A percentile compares a stretch with the other conserved stretches of the same genome.
phyloP scores from a whole-genome alignment of 2,888 invertebrate species.

The Aleiodes alternator region DNA sequence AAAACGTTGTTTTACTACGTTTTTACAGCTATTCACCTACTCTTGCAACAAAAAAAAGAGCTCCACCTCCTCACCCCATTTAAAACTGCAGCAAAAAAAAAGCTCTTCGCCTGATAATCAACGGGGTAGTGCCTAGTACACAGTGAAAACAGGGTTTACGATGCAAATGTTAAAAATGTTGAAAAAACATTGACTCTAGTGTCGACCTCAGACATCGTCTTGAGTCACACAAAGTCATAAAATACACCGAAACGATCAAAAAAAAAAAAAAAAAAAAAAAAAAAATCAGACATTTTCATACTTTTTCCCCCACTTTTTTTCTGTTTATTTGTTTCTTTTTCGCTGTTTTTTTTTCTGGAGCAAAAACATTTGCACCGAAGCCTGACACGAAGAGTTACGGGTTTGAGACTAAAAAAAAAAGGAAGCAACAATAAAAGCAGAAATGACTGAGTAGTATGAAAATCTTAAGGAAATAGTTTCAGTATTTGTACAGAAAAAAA shows the following conservation, averaged over 20 bases:
- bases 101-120: no score
- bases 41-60: no score
- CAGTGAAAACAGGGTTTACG: no score
- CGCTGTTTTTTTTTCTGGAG: constrained; percentile 1
- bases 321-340: no score
- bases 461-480: background rate
- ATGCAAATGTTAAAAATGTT: background rate
- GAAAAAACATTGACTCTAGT: no score
- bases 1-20: no score
- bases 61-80: no score
- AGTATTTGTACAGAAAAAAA: background rate
- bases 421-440: background rate
- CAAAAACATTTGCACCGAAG: constrained; percentile 38
- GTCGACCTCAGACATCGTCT: background rate
- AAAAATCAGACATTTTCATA: constrained; percentile 21
- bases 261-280: constrained; percentile 29
- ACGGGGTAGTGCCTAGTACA: no score
- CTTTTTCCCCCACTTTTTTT: background rate
- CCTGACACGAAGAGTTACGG: constrained; percentile 32
- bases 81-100: no score
- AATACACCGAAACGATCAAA: constrained; percentile 48
- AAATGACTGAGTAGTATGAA: constrained; percentile 20
- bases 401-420: constrained; percentile 30
- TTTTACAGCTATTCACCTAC: no score
- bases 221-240: constrained; percentile 5